Percentiles rank a stretch among this genome's conserved stretches.
phyloP scores from a whole-genome alignment of 2,797 vertebrate species.

The Emys orbicularis region DNA sequence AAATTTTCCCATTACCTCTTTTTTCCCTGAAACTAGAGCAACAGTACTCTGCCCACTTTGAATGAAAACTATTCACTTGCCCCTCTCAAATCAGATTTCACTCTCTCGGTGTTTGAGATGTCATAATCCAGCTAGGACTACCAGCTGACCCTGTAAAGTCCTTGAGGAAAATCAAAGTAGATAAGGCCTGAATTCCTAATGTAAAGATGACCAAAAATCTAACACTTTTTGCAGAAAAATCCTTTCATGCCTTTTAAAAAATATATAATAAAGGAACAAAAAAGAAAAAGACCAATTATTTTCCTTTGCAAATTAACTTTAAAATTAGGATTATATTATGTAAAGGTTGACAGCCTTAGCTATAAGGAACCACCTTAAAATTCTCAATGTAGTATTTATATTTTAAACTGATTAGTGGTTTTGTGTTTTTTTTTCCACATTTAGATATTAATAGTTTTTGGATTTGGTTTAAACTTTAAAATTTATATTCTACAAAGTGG shows the following conservation, averaged over 20 bases:
- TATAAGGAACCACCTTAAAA: not conserved
- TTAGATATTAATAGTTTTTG: not conserved
- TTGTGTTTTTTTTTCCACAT: not conserved
- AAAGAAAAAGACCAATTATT: not conserved
- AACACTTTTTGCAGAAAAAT: not conserved
- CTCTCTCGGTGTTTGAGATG: not conserved
- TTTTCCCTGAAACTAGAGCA: not conserved
- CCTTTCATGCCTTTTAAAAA: not conserved
- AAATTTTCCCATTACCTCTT: no score
- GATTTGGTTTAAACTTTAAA: not conserved
- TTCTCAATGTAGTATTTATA: not conserved
- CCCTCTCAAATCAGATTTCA: not conserved
- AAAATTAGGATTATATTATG: not conserved
- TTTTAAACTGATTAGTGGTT: not conserved
- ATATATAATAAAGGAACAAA: no score
- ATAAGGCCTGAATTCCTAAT: not conserved
- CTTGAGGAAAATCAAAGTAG: not conserved
- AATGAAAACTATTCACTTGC: not conserved
- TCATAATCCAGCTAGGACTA: not conserved
- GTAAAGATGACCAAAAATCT: not conserved
- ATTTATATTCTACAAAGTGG: not conserved
- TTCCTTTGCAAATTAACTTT: not conserved
- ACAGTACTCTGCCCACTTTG: not conserved
- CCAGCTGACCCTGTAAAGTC: not conserved
- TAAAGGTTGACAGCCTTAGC: fast-evolving